Percentiles rank a stretch among this genome's conserved stretches.
Conservation (phyloP, 2,797 vertebrate genomes). For the Takifugu rubripes region DNA sequence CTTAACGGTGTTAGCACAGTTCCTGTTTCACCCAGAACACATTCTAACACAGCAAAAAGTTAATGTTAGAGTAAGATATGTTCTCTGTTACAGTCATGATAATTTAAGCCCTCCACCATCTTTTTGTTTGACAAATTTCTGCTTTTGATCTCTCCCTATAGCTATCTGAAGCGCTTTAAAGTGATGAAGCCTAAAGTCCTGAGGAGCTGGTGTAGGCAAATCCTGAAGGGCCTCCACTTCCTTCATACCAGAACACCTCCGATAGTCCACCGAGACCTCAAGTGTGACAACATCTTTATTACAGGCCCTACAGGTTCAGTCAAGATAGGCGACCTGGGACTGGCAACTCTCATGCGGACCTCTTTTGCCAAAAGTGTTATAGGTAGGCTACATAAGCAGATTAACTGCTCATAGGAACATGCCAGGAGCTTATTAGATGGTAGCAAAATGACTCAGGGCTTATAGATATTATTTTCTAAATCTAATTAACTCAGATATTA, state of each 20-base stretch:
- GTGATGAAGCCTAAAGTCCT: conserved; percentile 97
- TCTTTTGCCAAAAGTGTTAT: conserved; percentile 98
- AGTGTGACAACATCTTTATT: conserved; percentile 98
- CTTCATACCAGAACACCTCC: conserved; percentile 93
- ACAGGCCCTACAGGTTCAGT: conserved; percentile 95
- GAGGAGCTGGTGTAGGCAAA: conserved; percentile 95
- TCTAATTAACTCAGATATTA: conserved; percentile 22
- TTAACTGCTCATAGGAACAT: conserved; percentile 8
- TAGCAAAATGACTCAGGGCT: conserved; percentile 11
- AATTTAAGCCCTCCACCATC: neutral
- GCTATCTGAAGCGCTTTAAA: conserved; percentile 96
- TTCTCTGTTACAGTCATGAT: neutral
- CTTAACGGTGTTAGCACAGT: too few species aligned
- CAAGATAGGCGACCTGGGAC: conserved; percentile 93
- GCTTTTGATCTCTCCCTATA: conserved; percentile 44
- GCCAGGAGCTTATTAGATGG: neutral
- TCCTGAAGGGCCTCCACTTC: conserved; percentile 93
- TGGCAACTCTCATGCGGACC: conserved; percentile 94
- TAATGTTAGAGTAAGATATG: neutral
- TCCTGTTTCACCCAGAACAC: too few species aligned
- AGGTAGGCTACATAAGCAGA: conserved; percentile 67
- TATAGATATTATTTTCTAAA: conserved; percentile 23
- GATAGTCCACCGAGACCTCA: conserved; percentile 95
- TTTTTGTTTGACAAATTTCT: neutral
- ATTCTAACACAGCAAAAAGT: neutral